These are phyloP conservation scores for Eupithecia vulgata DNA, from an alignment of 2,888 invertebrate species.

Conservation along the genomic window DNA sequence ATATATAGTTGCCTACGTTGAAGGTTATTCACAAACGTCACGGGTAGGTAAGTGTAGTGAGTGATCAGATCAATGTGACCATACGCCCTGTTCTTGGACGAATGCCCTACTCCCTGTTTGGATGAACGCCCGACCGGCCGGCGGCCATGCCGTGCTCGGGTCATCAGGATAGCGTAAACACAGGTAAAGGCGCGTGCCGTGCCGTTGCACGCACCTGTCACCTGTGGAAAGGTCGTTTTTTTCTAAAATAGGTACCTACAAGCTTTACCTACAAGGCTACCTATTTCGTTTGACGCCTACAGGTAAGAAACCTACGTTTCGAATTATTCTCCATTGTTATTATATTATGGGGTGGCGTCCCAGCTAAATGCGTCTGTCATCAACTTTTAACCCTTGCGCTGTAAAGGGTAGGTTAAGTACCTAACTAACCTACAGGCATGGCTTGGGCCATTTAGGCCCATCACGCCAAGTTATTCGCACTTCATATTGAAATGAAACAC, in stretches of 20 bases:
- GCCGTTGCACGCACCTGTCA: conserved; percentile 24
- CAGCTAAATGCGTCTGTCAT: not conserved
- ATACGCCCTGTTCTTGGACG: not conserved
- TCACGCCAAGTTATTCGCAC: not conserved
- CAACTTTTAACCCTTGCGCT: not conserved
- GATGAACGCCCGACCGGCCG: conserved; percentile 3
- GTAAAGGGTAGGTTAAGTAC: too few relatives aligned
- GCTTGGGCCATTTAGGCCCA: not conserved
- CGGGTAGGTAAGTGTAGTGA: conserved; percentile 13
- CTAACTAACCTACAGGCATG: too few relatives aligned
- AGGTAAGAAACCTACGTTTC: not conserved
- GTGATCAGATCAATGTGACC: too few relatives aligned
- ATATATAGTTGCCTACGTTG: not conserved
- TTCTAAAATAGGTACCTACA: too few relatives aligned
- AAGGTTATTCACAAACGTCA: conserved; percentile 17
- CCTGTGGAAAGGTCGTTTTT: conserved; percentile 11
- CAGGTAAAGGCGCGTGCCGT: conserved; percentile 19
- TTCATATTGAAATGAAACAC: not conserved
- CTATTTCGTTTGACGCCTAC: not conserved
- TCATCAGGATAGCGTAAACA: conserved; percentile 10
- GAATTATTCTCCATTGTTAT: not conserved
- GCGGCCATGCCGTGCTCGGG: conserved; percentile 2
- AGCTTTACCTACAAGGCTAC: not conserved
- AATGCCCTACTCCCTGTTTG: not conserved
- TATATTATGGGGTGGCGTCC: too few relatives aligned